Evolutionary conservation across 1,140 invertebrate genomes (phyloP), one percentile per base, ranked within the genome.

Genomic region (Araneus ventricosus): DNA sequence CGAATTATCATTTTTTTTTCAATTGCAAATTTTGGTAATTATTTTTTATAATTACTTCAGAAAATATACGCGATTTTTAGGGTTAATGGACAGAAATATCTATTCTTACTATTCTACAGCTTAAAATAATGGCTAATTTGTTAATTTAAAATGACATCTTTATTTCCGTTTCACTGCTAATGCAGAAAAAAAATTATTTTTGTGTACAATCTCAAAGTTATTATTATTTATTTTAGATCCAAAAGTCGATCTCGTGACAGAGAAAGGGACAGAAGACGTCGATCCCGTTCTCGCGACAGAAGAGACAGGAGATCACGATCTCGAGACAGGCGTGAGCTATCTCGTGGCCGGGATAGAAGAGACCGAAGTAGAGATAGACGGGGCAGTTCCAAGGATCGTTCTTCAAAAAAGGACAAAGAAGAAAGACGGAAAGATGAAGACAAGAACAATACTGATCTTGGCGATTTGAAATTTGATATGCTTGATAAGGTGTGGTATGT

Each of bases 331-430:
- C 30, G 84, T 17, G 45, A 94, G 75, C 85, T 94, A 57, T 95
- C 95, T 75, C 79, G 94, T 17, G 93, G 94, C 24, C 94, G 95
- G 84, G 94, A 95, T 63, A 92, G 94, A 59, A 88, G 75, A n/a
- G 89, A 92, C 27, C 45, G 92, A 41, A 92, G 93, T 45, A 82
- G 92, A 87, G 94, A 94, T 70, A 84, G 88, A 20, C 30, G 86
- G 34, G 87, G 70, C 39, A 45, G 82, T 52, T 90, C 88, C 5
- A 89, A 59, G 67, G 88, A 90, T 52, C 41, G 88, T 8, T 80
- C 90, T 7, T 75, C 87, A 93, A 85, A 88, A 27, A 90, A 91
- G 80, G 90, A 94, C 27, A 93, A 93, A 89, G 94, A 94, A 59
- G 94, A 94, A 88, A 93, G 84, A 3, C 93, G 82, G 5, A 94